phyloP scores from a whole-genome alignment of 1,140 invertebrate genomes.

The Papilio aristodemus region DNA sequence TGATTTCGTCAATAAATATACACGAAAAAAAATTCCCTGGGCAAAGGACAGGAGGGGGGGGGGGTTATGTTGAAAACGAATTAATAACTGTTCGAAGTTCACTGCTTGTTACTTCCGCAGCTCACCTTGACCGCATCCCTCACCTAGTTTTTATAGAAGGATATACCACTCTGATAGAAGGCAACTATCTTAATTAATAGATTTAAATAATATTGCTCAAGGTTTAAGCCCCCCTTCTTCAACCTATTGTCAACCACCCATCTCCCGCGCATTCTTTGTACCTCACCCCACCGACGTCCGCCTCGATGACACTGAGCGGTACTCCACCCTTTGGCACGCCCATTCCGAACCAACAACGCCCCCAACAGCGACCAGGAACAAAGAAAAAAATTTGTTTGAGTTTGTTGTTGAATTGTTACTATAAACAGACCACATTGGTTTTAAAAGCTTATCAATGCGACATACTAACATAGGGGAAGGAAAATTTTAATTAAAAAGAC shows the following conservation, averaged over 20 bases:
- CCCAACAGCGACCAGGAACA: background rate
- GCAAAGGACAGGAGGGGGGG: background rate
- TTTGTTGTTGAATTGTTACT: no score
- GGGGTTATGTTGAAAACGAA: background rate
- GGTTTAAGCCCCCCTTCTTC: background rate
- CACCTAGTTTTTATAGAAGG: background rate
- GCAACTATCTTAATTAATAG: background rate
- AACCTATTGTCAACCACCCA: background rate
- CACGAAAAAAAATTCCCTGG: background rate
- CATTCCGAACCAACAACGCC: background rate
- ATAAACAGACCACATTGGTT: no score
- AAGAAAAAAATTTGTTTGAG: background rate
- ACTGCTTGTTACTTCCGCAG: background rate
- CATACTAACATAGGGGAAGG: no score
- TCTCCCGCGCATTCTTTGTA: background rate
- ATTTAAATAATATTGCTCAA: background rate
- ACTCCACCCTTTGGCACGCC: background rate
- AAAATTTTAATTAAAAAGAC: no score
- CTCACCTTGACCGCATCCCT: background rate
- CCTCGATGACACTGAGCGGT: background rate
- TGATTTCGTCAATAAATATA: no score
- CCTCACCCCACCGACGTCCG: conserved; percentile 6
- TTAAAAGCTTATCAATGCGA: no score
- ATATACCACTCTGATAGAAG: background rate
- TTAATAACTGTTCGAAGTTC: background rate